Evolutionary conservation across 2,888 invertebrate genomes (phyloP).

Genomic region (Dasysyrphus tricinctus): DNA sequence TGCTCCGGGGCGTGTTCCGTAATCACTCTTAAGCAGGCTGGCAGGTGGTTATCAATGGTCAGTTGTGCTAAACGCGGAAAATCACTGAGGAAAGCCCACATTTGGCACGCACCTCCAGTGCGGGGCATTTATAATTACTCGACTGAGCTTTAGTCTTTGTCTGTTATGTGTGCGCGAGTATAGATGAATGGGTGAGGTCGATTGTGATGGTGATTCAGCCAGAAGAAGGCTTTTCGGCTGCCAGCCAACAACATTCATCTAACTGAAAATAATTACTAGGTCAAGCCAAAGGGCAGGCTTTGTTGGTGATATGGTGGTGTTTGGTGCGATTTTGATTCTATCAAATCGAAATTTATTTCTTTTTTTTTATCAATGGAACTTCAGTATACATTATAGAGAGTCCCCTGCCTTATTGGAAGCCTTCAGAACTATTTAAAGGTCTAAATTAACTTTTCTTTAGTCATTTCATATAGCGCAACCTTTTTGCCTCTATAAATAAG

Average conservation of each 20-base stretch:
- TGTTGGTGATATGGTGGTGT: not conserved
- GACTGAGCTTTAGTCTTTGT: slow-evolving; percentile 62
- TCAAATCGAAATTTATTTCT: slow-evolving; percentile 71
- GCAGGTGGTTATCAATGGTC: slow-evolving; percentile 72
- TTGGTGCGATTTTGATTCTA: slow-evolving; percentile 60
- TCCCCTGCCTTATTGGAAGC: slow-evolving; percentile 5
- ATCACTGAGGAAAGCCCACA: slow-evolving; percentile 70
- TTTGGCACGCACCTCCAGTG: slow-evolving; percentile 69
- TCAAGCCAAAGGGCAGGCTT: slow-evolving; percentile 50
- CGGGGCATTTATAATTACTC: slow-evolving; percentile 71
- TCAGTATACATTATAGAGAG: not conserved
- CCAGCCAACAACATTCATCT: slow-evolving; percentile 59
- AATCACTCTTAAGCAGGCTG: slow-evolving; percentile 66
- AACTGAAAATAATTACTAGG: slow-evolving; percentile 73
- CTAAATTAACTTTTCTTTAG: slow-evolving; percentile 64
- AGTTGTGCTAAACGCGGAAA: slow-evolving; percentile 74
- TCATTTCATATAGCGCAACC: slow-evolving; percentile 12
- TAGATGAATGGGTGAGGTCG: not conserved
- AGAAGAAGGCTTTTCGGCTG: slow-evolving; percentile 42
- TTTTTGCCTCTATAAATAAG: slow-evolving; percentile 18
- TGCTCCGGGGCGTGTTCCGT: slow-evolving; percentile 56
- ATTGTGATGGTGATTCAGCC: slow-evolving; percentile 72
- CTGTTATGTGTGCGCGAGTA: not conserved
- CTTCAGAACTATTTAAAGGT: slow-evolving; percentile 28
- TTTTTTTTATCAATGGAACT: slow-evolving; percentile 30